phyloP scores from a whole-genome alignment of 2,888 invertebrate species.

The Lycophotia porphyrea region DNA sequence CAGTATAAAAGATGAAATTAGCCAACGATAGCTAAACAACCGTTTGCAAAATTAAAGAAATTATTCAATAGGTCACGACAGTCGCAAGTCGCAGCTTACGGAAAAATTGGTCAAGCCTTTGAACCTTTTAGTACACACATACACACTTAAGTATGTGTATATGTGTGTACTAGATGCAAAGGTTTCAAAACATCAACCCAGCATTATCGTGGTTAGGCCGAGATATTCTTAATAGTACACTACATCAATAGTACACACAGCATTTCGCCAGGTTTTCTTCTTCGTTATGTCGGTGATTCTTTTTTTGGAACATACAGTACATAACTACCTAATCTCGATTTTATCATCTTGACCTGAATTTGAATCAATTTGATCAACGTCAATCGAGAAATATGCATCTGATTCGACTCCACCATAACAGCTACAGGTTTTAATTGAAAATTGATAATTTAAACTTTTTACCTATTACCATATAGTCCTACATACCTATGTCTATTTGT shows the following conservation, averaged over 20 bases:
- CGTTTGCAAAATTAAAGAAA: slow-evolving; percentile 32
- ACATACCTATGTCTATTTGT: neutral
- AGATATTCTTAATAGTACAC: neutral
- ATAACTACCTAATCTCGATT: neutral
- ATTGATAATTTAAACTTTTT: neutral
- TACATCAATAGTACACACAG: too few species aligned
- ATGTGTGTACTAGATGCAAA: neutral
- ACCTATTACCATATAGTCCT: neutral
- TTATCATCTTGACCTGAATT: slow-evolving; percentile 6
- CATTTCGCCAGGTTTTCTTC: neutral
- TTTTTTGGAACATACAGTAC: slow-evolving; percentile 1
- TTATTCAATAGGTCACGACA: slow-evolving; percentile 43
- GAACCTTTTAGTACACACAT: neutral
- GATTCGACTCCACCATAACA: neutral
- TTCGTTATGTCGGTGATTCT: neutral
- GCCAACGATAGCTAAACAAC: slow-evolving; percentile 4
- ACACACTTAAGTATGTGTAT: neutral
- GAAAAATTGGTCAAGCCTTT: slow-evolving; percentile 22
- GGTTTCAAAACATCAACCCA: neutral
- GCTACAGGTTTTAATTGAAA: neutral
- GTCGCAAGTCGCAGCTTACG: slow-evolving; percentile 9
- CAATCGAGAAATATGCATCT: slow-evolving; percentile 1
- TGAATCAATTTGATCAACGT: slow-evolving; percentile 1
- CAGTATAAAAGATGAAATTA: slow-evolving; percentile 12
- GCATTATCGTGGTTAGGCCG: neutral